Evolutionary conservation across 1,140 invertebrate genomes (phyloP).

Genomic region (Cydia strobilella): DNA sequence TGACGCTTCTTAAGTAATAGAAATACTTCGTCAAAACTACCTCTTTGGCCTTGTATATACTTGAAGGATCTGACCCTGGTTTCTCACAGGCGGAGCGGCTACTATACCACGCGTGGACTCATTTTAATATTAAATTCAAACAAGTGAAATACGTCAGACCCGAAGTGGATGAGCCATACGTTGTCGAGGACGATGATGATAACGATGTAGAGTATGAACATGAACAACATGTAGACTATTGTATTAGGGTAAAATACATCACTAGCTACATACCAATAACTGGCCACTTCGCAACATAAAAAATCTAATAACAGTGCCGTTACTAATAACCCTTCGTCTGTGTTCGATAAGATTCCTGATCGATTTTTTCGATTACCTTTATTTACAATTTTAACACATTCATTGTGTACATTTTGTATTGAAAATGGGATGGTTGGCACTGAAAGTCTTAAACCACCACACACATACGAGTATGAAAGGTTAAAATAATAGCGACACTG

Average conservation of each 20-base stretch:
- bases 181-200: not conserved
- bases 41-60: too few species aligned
- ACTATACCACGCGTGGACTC: not conserved
- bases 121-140: not conserved
- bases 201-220: constrained; percentile 8
- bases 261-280: not conserved
- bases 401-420: too few species aligned
- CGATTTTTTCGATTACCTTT: too few species aligned
- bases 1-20: too few species aligned
- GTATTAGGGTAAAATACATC: not conserved
- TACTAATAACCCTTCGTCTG: too few species aligned
- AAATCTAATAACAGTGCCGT: not conserved
- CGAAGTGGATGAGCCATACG: not conserved
- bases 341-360: too few species aligned
- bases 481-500: too few species aligned
- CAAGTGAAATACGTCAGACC: not conserved
- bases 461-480: too few species aligned
- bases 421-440: too few species aligned
- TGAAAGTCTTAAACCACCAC: too few species aligned
- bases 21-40: too few species aligned
- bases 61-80: not conserved
- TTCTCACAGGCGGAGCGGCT: constrained; percentile 5
- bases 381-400: too few species aligned
- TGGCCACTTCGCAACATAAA: not conserved
- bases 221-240: not conserved